phyloP scores from a whole-genome alignment of 2,888 invertebrate species.

The Steinernema carpocapsae region DNA sequence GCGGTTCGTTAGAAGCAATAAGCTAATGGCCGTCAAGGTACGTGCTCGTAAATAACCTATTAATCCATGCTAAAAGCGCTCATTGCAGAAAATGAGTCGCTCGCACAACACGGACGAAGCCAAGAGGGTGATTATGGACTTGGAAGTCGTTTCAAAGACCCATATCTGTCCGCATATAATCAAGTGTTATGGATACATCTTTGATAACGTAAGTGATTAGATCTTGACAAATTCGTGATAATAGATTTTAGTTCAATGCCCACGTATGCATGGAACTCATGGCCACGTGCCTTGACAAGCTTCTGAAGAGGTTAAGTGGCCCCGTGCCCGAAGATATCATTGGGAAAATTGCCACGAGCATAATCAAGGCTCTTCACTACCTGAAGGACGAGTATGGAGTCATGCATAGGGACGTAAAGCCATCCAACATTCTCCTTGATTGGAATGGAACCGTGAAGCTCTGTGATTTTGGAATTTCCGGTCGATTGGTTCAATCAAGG shows the following conservation, averaged over 20 bases:
- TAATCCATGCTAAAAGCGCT: neutral
- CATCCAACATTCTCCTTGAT: slow-evolving; percentile 95
- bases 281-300: slow-evolving; percentile 97
- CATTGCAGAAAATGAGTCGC: slow-evolving; percentile 71
- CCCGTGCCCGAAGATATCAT: slow-evolving; percentile 95
- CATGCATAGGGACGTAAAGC: slow-evolving; percentile 72
- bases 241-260: slow-evolving; percentile 77
- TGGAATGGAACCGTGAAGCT: slow-evolving; percentile 84
- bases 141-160: slow-evolving; percentile 95
- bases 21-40: slow-evolving; percentile 32
- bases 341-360: slow-evolving; percentile 96
- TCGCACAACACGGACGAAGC: slow-evolving; percentile 96
- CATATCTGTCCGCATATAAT: slow-evolving; percentile 97
- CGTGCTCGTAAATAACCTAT: too few relatives aligned
- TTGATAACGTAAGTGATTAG: slow-evolving; percentile 70
- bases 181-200: slow-evolving; percentile 94
- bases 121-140: slow-evolving; percentile 96
- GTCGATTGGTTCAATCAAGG: slow-evolving; percentile 90
- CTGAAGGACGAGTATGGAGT: slow-evolving; percentile 83
- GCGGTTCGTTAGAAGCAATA: neutral
- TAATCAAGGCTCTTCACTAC: slow-evolving; percentile 93
- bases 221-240: neutral
- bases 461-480: slow-evolving; percentile 99
- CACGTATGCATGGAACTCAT: slow-evolving; percentile 99
- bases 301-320: slow-evolving; percentile 78